A percentile compares a stretch with the other conserved stretches of the same genome.
Evolutionary conservation across 1,140 invertebrate genomes (phyloP).

Genomic region (Hyles euphorbiae): DNA sequence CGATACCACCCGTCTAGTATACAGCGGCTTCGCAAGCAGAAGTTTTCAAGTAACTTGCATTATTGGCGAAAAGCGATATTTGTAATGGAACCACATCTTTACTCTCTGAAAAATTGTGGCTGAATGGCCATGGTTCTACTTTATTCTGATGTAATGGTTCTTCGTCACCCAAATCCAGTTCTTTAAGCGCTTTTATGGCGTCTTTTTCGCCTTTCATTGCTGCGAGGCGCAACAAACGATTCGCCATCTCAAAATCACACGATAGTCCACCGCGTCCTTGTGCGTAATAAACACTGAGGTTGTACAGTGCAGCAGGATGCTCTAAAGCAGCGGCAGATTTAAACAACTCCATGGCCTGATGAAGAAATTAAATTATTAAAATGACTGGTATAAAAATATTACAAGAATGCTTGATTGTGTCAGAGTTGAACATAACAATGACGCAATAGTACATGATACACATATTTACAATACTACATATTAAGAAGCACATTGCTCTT

Average conservation of each 20-base stretch:
- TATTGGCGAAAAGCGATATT: constrained; percentile 52
- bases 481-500: no score
- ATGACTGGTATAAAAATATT: background rate
- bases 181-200: constrained; percentile 72
- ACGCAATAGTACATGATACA: no score
- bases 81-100: constrained; percentile 42
- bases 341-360: constrained; percentile 78
- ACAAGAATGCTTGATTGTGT: background rate
- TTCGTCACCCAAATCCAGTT: constrained; percentile 29
- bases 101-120: constrained; percentile 24
- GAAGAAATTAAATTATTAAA: constrained; percentile 13
- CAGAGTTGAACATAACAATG: no score
- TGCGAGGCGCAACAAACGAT: constrained; percentile 73
- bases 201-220: constrained; percentile 77
- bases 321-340: constrained; percentile 75
- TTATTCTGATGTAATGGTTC: constrained; percentile 20
- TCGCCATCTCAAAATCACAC: constrained; percentile 64
- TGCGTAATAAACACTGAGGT: constrained; percentile 79
- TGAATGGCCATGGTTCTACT: constrained; percentile 30
- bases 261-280: constrained; percentile 77
- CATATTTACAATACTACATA: no score
- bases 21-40: constrained; percentile 34
- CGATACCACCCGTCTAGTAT: constrained; percentile 19
- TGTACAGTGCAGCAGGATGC: constrained; percentile 79
- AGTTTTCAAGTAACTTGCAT: constrained; percentile 31